Percentiles rank a stretch among this genome's conserved stretches.
phyloP scores from a whole-genome alignment of 1,140 invertebrate species.

The Cyphomyrmex costatus region DNA sequence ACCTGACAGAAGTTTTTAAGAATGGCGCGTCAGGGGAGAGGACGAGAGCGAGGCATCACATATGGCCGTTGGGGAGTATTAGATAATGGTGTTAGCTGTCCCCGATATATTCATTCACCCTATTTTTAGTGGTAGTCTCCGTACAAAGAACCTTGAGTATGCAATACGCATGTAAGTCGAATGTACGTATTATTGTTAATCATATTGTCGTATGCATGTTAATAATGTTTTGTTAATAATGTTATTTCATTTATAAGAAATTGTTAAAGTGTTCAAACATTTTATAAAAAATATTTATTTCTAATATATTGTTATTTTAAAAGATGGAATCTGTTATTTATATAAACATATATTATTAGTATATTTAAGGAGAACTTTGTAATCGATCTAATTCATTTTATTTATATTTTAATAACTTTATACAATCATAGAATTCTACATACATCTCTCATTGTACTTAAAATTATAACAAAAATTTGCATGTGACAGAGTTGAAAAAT shows the following conservation, averaged over 20 bases:
- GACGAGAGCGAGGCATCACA: constrained; percentile 79
- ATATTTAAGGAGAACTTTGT: neutral
- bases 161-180: constrained; percentile 76
- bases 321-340: constrained; percentile 9
- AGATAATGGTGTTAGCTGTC: constrained; percentile 86
- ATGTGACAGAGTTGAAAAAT: neutral
- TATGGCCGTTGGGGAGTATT: constrained; percentile 84
- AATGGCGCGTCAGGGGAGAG: constrained; percentile 76
- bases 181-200: constrained; percentile 78
- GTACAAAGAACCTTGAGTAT: constrained; percentile 81
- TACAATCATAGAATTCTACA: neutral
- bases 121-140: constrained; percentile 75
- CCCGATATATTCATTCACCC: constrained; percentile 72
- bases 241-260: constrained; percentile 80
- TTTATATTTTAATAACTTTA: neutral
- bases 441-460: neutral
- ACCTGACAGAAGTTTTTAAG: constrained; percentile 77
- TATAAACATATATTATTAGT: neutral
- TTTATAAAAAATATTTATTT: constrained; percentile 5
- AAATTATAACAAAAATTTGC: neutral
- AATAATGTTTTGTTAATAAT: constrained; percentile 22
- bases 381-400: no score
- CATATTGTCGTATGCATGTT: constrained; percentile 67
- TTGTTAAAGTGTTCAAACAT: constrained; percentile 44
- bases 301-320: neutral